phyloP scores from a whole-genome alignment of 2,888 invertebrate genomes.

The Cheilosia vernalis region DNA sequence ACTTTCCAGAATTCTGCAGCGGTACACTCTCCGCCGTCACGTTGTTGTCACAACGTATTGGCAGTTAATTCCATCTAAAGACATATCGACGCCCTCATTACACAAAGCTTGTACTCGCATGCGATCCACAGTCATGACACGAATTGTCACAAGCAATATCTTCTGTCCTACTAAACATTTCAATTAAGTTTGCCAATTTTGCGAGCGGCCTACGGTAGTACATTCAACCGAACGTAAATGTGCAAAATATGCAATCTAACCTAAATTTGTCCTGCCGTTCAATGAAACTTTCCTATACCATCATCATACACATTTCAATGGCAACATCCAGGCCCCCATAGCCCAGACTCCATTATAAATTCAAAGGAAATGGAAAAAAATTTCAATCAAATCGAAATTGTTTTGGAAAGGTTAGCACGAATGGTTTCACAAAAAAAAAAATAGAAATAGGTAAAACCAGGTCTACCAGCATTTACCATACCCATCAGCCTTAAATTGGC shows the following conservation, averaged over 20 bases:
- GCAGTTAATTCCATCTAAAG: no score
- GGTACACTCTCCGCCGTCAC: no score
- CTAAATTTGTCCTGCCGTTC: neutral
- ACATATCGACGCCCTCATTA: no score
- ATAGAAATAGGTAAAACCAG: neutral
- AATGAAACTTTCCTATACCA: neutral
- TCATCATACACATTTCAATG: neutral
- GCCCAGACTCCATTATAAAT: neutral
- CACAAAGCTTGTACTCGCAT: no score
- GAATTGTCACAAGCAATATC: no score
- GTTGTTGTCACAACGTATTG: no score
- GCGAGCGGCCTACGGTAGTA: neutral
- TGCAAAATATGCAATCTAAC: neutral
- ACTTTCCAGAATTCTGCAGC: no score
- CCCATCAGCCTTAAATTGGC: neutral
- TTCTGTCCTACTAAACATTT: neutral
- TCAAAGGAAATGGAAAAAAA: neutral
- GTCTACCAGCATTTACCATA: constrained; percentile 3
- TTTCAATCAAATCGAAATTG: neutral
- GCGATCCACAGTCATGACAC: no score
- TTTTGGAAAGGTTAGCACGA: constrained; percentile 15
- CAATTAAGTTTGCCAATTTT: constrained; percentile 5
- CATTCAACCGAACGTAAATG: neutral
- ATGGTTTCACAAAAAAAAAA: neutral
- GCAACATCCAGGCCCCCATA: neutral